A percentile compares a stretch with the other conserved stretches of the same genome.
Conservation (phyloP, 2,888 invertebrate genomes). For the Dasysyrphus albostriatus region DNA sequence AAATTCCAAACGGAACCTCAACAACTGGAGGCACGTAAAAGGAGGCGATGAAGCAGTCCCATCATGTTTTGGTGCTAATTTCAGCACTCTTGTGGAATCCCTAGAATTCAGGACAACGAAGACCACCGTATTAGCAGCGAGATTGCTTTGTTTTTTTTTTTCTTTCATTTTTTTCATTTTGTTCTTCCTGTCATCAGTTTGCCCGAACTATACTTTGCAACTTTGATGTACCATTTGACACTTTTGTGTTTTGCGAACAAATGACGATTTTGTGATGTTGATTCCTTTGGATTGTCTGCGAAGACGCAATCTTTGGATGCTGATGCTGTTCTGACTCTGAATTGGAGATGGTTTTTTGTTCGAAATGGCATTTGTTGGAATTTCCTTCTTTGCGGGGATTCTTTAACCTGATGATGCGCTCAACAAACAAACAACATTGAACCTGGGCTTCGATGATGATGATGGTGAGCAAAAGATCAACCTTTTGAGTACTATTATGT, state of each 20-base stretch:
- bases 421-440: not conserved
- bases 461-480: constrained; percentile 66
- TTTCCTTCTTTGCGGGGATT: constrained; percentile 62
- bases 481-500: constrained; percentile 76
- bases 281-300: constrained; percentile 71
- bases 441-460: constrained; percentile 6
- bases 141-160: constrained; percentile 48
- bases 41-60: constrained; percentile 70
- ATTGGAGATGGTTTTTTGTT: constrained; percentile 8
- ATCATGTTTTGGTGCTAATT: constrained; percentile 78
- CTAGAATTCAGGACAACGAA: constrained; percentile 76
- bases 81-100: constrained; percentile 77
- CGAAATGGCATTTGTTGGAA: constrained; percentile 43
- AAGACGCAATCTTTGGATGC: constrained; percentile 1
- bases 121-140: constrained; percentile 57
- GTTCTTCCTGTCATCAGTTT: not conserved
- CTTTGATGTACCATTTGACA: constrained; percentile 82
- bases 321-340: not conserved
- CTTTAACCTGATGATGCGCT: constrained; percentile 14
- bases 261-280: constrained; percentile 76
- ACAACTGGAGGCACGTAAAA: constrained; percentile 60
- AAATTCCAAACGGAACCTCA: constrained; percentile 58
- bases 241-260: constrained; percentile 77
- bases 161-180: not conserved
- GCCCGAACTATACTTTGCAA: constrained; percentile 80